These are phyloP conservation scores for Mythimna impura DNA, from an alignment of 2,888 invertebrate genomes.

Conservation along the genomic window DNA sequence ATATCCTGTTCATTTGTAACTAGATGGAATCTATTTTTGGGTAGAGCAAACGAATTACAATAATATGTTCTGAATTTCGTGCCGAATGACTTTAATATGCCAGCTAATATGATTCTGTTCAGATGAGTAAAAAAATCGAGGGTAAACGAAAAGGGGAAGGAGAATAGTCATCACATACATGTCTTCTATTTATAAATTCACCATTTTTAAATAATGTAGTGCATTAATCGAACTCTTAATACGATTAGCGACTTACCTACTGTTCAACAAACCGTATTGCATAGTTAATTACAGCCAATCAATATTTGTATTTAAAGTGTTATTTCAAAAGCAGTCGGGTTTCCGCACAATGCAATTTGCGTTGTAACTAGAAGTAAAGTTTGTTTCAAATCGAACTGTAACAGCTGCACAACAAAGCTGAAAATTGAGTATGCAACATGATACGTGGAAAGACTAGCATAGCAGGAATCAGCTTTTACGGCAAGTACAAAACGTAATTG, in stretches of 20 bases:
- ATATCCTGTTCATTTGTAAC: slow-evolving; percentile 18
- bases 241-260: slow-evolving; percentile 47
- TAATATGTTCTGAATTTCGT: neutral
- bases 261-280: slow-evolving; percentile 26
- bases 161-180: neutral
- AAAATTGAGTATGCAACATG: slow-evolving; percentile 38
- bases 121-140: neutral
- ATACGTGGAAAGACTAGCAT: slow-evolving; percentile 28
- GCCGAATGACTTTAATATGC: neutral
- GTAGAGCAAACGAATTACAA: neutral
- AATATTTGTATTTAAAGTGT: slow-evolving; percentile 48
- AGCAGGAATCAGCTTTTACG: slow-evolving; percentile 34
- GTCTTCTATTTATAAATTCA: neutral
- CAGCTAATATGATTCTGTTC: neutral
- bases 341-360: slow-evolving; percentile 36
- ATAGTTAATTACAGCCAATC: slow-evolving; percentile 39
- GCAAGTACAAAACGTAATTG: slow-evolving; percentile 34
- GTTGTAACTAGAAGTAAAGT: slow-evolving; percentile 21
- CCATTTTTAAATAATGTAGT: neutral
- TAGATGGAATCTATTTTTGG: neutral
- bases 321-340: slow-evolving; percentile 44
- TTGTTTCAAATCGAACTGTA: slow-evolving; percentile 26
- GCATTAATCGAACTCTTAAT: slow-evolving; percentile 43
- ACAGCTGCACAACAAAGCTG: slow-evolving; percentile 18
- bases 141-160: neutral